A percentile compares a stretch with the other conserved stretches of the same genome.
These are phyloP conservation scores for Piscicola geometra DNA, from an alignment of 2,888 invertebrate genomes.

Conservation along the genomic window DNA sequence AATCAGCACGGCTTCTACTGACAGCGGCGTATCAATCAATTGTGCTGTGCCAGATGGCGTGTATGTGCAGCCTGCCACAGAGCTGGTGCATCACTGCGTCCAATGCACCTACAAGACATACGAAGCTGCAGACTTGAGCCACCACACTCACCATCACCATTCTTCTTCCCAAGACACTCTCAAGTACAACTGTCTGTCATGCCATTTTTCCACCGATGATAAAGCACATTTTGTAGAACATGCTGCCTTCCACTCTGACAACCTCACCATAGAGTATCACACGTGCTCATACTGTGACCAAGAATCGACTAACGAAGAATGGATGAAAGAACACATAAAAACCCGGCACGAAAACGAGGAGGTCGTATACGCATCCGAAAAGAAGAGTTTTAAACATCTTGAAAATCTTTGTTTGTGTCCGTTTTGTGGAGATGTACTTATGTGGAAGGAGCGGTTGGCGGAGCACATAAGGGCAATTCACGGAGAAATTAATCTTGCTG, in stretches of 20 bases:
- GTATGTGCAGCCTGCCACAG: not conserved
- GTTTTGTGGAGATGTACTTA: slow-evolving; percentile 28
- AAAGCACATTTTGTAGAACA: not conserved
- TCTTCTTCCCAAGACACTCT: not conserved
- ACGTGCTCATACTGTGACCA: slow-evolving; percentile 34
- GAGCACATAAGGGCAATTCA: slow-evolving; percentile 32
- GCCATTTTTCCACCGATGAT: not conserved
- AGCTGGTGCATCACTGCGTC: not conserved
- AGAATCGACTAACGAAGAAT: slow-evolving; percentile 20
- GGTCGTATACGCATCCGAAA: slow-evolving; percentile 8
- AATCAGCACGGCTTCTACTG: slow-evolving; percentile 3
- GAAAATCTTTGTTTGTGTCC: slow-evolving; percentile 37
- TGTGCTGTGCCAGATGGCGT: not conserved
- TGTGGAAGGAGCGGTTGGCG: slow-evolving; percentile 36
- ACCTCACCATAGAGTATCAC: not conserved
- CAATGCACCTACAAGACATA: slow-evolving; percentile 1
- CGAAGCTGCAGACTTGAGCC: not conserved
- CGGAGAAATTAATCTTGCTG: slow-evolving; percentile 25
- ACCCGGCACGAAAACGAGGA: slow-evolving; percentile 3
- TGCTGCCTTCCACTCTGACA: not conserved
- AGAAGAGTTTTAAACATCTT: slow-evolving; percentile 24
- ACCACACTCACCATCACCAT: slow-evolving; percentile 10
- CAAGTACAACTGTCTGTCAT: not conserved
- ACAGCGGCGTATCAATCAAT: not conserved
- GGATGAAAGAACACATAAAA: slow-evolving; percentile 30